Base-by-base conservation (phyloP, 2,888 invertebrate species). In the Idaea aversata region DNA sequence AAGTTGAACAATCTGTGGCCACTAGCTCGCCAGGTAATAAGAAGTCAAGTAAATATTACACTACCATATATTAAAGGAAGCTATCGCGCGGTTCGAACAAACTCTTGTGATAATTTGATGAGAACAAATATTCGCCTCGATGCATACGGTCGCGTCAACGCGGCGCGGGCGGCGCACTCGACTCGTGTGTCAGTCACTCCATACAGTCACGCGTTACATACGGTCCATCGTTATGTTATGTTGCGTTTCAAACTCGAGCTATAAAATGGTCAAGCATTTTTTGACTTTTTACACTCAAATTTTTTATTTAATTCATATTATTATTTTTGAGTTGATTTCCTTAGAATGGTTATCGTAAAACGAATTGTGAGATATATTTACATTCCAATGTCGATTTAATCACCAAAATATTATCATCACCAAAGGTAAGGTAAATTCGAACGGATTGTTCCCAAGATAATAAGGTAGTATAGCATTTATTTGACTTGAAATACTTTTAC, bases 21-120 rank as follows among this genome's bases (percentile, higher is more conserved):
- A 93, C 93, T 93, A 93, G 93, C 93, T 93, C 93, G 93, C 93
- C 93, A 93, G 93, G 93, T 93, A 93, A 93, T 91, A 93, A 93
- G 85, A 93, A 93, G 92, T 93, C 93, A 93, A 93, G 92, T 93
- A 93, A 93, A 93, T 93, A 93, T 93, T 93, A 93, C 93, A 93
- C 93, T 93, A 93, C 93, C 93, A 93, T 93, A 91, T 93, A 89
- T 77, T 93, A 92, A 93, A 85, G 82, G 77, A 79, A 77, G 71
- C 67, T 67, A 77, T 80, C 75, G 70, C 83, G 86, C 82, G 84
- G 72, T 75, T 76, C 76, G 75, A 79, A 79, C 79, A 74, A 74
- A 75, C 77, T 75, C 64, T 61, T 62, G 34, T 67, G 63, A 75
- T 77, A 63, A 76, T 67, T 70, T 57, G 65, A 70, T 73, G 77